phyloP scores from a whole-genome alignment of 2,113 vertebrate genomes.

The Ranitomeya imitator region DNA sequence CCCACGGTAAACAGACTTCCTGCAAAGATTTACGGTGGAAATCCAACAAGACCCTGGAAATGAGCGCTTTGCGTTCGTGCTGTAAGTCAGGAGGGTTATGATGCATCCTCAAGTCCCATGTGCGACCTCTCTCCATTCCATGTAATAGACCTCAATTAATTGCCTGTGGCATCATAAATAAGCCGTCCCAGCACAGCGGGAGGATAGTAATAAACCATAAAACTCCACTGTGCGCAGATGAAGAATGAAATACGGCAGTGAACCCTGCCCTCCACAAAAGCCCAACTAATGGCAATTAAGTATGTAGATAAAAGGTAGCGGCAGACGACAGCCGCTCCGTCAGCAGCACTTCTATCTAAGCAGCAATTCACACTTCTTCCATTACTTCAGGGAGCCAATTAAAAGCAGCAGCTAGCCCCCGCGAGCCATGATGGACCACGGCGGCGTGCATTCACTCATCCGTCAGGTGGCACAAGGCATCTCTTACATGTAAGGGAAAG shows the following conservation, averaged over 20 bases:
- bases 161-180: slow-evolving; percentile 18
- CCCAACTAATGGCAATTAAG: slow-evolving; percentile 1
- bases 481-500: not conserved
- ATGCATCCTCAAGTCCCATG: not conserved
- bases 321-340: not conserved
- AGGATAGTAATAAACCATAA: slow-evolving; percentile 3
- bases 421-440: not conserved
- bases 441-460: not conserved
- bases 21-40: not conserved
- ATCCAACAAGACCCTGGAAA: not conserved
- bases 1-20: not conserved
- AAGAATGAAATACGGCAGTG: not conserved
- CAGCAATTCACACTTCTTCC: not conserved
- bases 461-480: not conserved
- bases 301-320: not conserved
- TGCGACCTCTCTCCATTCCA: not conserved
- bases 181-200: not conserved
- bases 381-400: slow-evolving; percentile 9
- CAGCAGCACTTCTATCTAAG: not conserved
- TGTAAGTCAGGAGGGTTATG: not conserved
- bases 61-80: not conserved
- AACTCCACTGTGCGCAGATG: not conserved
- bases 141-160: slow-evolving; percentile 7
- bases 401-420: not conserved
- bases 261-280: not conserved